Evolutionary conservation across 2,113 vertebrate species (phyloP).

Genomic region (Mus pahari): DNA sequence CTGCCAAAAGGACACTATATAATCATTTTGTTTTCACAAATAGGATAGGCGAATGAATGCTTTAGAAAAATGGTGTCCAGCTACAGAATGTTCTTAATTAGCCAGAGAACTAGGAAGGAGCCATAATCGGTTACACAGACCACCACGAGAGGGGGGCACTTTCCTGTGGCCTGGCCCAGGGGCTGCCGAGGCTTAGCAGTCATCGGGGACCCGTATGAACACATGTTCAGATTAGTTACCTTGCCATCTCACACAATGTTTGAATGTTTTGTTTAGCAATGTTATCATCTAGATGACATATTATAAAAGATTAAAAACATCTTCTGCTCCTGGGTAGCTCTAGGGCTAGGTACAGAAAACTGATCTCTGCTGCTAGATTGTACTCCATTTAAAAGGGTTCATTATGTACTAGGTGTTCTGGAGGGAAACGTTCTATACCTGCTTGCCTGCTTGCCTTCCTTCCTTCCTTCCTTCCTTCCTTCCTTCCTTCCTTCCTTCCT

Average conservation of each 20-base stretch:
- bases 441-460: no score
- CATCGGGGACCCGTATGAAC: not conserved
- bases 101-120: not conserved
- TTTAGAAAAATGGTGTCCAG: not conserved
- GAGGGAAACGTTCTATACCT: slow-evolving; percentile 22
- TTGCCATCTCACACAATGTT: slow-evolving; percentile 58
- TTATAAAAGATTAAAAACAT: slow-evolving; percentile 45
- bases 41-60: not conserved
- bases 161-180: not conserved
- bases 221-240: not conserved
- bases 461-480: not conserved
- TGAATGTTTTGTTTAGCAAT: slow-evolving; percentile 60
- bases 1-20: not conserved
- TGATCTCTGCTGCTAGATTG: slow-evolving; percentile 23
- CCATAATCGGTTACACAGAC: not conserved
- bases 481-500: not conserved
- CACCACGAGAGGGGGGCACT: not conserved
- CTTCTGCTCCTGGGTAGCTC: not conserved
- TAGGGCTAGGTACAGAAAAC: not conserved
- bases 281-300: slow-evolving; percentile 39
- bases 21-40: slow-evolving; percentile 18
- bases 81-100: not conserved
- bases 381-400: slow-evolving; percentile 33
- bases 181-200: not conserved
- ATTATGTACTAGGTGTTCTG: slow-evolving; percentile 38